A percentile compares a stretch with the other conserved stretches of the same genome.
Evolutionary conservation across 2,797 vertebrate genomes (phyloP).

Genomic region (Tympanoctomys barrerae): DNA sequence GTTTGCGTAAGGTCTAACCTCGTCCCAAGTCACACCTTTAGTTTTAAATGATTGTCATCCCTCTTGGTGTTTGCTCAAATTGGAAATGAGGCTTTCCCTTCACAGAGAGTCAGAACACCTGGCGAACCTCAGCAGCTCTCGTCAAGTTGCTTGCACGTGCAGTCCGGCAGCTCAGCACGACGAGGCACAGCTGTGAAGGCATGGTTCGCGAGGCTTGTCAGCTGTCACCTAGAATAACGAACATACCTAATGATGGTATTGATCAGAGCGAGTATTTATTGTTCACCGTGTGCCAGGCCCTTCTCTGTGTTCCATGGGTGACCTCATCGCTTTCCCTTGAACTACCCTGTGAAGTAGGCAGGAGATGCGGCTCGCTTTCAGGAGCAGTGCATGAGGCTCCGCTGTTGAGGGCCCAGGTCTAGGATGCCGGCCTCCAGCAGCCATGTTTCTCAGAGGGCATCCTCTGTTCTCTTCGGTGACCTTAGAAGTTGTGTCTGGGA

Average conservation of each 20-base stretch:
- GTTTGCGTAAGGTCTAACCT: slow-evolving; percentile 43
- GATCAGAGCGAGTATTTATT: not conserved
- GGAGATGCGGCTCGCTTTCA: not conserved
- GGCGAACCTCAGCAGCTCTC: slow-evolving; percentile 50
- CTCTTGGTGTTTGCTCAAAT: slow-evolving; percentile 60
- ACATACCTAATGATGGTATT: not conserved
- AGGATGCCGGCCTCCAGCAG: not conserved
- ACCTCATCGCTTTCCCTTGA: not conserved
- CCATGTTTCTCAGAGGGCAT: fast-evolving
- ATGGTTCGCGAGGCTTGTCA: not conserved
- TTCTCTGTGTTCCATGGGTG: not conserved
- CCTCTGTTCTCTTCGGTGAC: not conserved
- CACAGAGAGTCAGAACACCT: slow-evolving; percentile 59
- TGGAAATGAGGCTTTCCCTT: slow-evolving; percentile 54
- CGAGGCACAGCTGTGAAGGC: slow-evolving; percentile 30
- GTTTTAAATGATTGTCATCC: slow-evolving; percentile 66
- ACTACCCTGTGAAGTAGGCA: not conserved
- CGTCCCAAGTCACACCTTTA: slow-evolving; percentile 52
- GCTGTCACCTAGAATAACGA: not conserved
- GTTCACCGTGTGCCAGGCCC: not conserved
- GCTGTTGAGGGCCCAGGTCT: not conserved
- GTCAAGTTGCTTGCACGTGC: slow-evolving; percentile 60
- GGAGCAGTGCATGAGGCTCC: not conserved
- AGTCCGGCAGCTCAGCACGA: not conserved
- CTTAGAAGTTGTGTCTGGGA: not conserved